phyloP scores from a whole-genome alignment of 2,797 vertebrate species.

The Enteromius radiatus region DNA sequence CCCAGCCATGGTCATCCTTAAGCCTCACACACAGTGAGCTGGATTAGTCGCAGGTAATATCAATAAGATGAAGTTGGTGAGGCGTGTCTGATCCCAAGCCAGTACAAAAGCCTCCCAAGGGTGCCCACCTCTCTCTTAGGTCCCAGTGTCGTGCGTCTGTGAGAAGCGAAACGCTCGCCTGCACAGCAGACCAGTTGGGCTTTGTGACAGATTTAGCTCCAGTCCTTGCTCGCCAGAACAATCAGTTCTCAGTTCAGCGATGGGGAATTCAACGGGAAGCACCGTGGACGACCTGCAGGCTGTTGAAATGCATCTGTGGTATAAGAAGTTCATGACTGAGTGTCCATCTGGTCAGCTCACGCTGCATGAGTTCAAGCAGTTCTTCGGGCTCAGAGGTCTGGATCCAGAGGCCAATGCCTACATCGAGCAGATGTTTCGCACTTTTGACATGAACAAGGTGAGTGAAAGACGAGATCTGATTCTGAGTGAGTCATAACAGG shows the following conservation, averaged over 20 bases:
- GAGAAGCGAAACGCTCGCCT: constrained; percentile 68
- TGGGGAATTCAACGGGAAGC: constrained; percentile 84
- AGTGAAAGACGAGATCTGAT: constrained; percentile 4
- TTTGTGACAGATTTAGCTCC: constrained; percentile 25
- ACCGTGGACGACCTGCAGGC: constrained; percentile 90
- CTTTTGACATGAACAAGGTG: constrained; percentile 96
- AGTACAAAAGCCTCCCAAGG: constrained; percentile 69
- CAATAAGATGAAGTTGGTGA: constrained; percentile 59
- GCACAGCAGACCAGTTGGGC: constrained; percentile 76
- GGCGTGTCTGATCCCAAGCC: constrained; percentile 51
- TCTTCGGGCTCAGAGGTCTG: constrained; percentile 87
- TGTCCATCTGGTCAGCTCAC: constrained; percentile 93
- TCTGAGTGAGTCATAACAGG: not conserved
- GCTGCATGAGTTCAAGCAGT: constrained; percentile 92
- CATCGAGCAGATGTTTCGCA: constrained; percentile 94
- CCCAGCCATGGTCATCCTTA: constrained; percentile 55
- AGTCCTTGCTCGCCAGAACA: not conserved
- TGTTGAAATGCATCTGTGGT: constrained; percentile 93
- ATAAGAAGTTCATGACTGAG: constrained; percentile 95
- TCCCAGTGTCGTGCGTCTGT: constrained; percentile 75
- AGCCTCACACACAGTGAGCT: constrained; percentile 58
- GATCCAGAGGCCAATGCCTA: constrained; percentile 88
- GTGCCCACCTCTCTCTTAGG: constrained; percentile 41
- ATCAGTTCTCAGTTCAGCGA: constrained; percentile 49
- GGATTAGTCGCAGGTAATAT: constrained; percentile 75